Conservation (phyloP, 2,888 invertebrate species). For the Acleris literana region DNA sequence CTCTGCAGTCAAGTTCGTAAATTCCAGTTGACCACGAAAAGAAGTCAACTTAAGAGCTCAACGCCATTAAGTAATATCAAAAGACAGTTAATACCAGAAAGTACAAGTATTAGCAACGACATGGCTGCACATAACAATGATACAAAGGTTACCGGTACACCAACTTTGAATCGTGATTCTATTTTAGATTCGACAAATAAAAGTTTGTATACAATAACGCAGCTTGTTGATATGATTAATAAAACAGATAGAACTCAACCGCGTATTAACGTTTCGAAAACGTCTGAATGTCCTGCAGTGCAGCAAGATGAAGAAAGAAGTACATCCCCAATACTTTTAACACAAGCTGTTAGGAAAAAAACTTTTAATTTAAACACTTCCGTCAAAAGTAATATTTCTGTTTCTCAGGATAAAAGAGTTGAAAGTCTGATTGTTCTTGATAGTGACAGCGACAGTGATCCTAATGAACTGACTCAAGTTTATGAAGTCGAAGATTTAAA, state of each 20-base stretch:
- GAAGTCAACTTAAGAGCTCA: constrained; percentile 48
- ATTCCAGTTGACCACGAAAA: constrained; percentile 57
- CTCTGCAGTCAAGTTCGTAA: constrained; percentile 62
- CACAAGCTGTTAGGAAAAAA: constrained; percentile 63
- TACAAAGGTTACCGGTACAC: constrained; percentile 37
- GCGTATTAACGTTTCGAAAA: constrained; percentile 31
- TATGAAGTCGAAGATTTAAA: constrained; percentile 49
- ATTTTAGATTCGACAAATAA: constrained; percentile 54
- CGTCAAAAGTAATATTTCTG: constrained; percentile 37
- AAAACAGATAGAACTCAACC: constrained; percentile 46
- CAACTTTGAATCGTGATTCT: constrained; percentile 41
- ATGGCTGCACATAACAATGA: constrained; percentile 38
- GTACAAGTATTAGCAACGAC: constrained; percentile 39
- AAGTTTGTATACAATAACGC: constrained; percentile 76
- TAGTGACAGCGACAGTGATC: constrained; percentile 72
- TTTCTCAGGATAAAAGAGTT: constrained; percentile 42
- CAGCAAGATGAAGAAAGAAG: constrained; percentile 51
- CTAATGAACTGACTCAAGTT: constrained; percentile 56
- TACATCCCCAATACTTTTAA: constrained; percentile 67
- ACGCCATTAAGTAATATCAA: constrained; percentile 49
- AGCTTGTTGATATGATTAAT: constrained; percentile 75
- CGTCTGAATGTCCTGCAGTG: constrained; percentile 8
- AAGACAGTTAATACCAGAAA: constrained; percentile 51
- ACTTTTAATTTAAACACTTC: constrained; percentile 22
- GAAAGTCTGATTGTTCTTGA: constrained; percentile 66